Percentiles rank a stretch among this genome's conserved stretches.
Conservation (phyloP, 2,888 invertebrate species). For the Hypomecis punctinalis region DNA sequence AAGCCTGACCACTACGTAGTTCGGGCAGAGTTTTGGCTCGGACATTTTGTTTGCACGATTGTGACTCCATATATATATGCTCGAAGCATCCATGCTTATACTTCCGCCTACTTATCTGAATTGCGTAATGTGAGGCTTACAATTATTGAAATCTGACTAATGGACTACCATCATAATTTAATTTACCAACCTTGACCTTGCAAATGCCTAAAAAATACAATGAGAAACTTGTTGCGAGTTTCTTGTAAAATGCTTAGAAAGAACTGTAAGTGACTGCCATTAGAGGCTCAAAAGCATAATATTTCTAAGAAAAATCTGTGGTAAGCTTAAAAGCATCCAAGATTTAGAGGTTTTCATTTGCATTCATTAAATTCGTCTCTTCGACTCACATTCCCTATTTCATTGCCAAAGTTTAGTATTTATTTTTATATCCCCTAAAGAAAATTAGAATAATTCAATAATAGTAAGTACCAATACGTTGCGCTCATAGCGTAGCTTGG, state of each 20-base stretch:
- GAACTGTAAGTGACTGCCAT: constrained; percentile 3
- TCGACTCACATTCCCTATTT: constrained; percentile 1
- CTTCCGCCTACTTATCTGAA: too few species aligned
- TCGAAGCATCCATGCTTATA: too few species aligned
- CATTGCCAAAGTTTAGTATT: neutral
- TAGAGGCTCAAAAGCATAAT: constrained; percentile 5
- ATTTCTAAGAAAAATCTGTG: constrained; percentile 16
- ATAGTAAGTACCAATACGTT: neutral
- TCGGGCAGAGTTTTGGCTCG: too few species aligned
- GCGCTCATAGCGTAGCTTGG: too few species aligned
- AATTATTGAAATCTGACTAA: too few species aligned
- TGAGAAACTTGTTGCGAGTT: neutral
- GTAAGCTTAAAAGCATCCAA: constrained; percentile 23
- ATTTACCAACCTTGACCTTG: too few species aligned
- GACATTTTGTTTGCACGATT: too few species aligned
- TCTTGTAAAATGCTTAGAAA: neutral
- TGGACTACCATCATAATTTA: too few species aligned
- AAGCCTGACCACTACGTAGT: too few species aligned
- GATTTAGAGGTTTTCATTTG: constrained; percentile 23
- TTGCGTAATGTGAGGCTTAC: too few species aligned
- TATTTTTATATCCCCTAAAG: constrained; percentile 1
- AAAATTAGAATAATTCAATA: constrained; percentile 17
- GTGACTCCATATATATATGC: too few species aligned
- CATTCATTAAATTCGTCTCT: constrained; percentile 15
- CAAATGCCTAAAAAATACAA: neutral